Percentiles rank a stretch among this genome's conserved stretches.
Conservation (phyloP, 1,140 invertebrate genomes). For the Drosophila neocordata region DNA sequence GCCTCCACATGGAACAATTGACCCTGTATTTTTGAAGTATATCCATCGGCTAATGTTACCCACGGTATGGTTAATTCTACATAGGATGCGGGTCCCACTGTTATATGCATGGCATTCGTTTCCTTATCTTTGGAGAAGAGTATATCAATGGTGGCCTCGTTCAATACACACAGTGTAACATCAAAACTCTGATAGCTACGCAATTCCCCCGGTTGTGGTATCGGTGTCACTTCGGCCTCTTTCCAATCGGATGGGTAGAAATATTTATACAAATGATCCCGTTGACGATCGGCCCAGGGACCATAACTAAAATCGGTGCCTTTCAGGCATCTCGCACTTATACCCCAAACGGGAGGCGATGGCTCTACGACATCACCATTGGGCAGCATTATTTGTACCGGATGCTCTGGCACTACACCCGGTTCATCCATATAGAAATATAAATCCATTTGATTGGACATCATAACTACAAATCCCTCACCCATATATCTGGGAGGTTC, state of each 20-base stretch:
- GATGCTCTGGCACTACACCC: constrained; percentile 93
- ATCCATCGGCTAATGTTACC: constrained; percentile 93
- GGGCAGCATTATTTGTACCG: constrained; percentile 93
- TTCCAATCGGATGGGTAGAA: constrained; percentile 97
- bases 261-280: constrained; percentile 97
- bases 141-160: constrained; percentile 96
- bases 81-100: constrained; percentile 96
- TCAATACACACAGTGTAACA: constrained; percentile 93
- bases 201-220: constrained; percentile 92
- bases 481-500: constrained; percentile 97
- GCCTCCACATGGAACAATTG: constrained; percentile 96
- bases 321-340: constrained; percentile 98
- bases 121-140: constrained; percentile 98
- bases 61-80: constrained; percentile 97
- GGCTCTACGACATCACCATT: constrained; percentile 97
- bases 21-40: constrained; percentile 94
- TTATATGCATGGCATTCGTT: constrained; percentile 98
- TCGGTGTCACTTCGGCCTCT: constrained; percentile 88
- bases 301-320: constrained; percentile 98
- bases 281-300: constrained; percentile 98
- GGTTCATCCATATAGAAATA: constrained; percentile 99
- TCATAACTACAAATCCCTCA: constrained; percentile 97
- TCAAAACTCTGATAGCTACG: constrained; percentile 96
- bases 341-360: constrained; percentile 96
- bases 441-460: constrained; percentile 96